Evolutionary conservation across 2,888 invertebrate species (phyloP).

Genomic region (Dryocosmus kuriphilus): DNA sequence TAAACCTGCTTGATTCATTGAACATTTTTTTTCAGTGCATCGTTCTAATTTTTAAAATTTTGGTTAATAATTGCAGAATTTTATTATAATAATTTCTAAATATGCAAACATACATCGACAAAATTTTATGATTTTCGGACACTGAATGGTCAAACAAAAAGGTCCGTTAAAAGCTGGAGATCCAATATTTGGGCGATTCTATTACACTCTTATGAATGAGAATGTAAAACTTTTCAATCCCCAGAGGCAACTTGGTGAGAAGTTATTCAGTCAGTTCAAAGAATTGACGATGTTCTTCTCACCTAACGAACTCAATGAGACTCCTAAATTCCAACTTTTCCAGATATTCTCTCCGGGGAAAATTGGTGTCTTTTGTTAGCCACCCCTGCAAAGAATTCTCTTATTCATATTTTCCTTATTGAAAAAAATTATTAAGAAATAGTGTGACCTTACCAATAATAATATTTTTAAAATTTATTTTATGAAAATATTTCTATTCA

Average conservation of each 20-base stretch:
- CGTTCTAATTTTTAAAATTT: too few species aligned
- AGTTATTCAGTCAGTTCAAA: not conserved
- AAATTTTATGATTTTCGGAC: too few species aligned
- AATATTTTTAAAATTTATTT: not conserved
- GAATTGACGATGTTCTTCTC: conserved; percentile 17
- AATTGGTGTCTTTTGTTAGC: not conserved
- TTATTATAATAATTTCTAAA: too few species aligned
- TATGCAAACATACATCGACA: too few species aligned
- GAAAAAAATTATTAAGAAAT: not conserved
- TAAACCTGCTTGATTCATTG: too few species aligned
- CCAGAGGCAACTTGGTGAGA: not conserved
- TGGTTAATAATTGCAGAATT: too few species aligned
- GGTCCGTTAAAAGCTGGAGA: too few species aligned
- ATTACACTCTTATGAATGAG: too few species aligned
- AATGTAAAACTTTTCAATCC: not conserved
- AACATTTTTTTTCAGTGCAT: too few species aligned
- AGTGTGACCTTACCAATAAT: not conserved
- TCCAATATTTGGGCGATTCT: too few species aligned
- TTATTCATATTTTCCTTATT: not conserved
- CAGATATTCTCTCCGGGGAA: not conserved
- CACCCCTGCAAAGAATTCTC: not conserved
- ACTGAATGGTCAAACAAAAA: too few species aligned
- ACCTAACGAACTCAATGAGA: conserved; percentile 16
- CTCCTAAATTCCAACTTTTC: not conserved
- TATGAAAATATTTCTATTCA: too few species aligned